phyloP scores from a whole-genome alignment of 2,888 invertebrate genomes.

The Xylota sylvarum region DNA sequence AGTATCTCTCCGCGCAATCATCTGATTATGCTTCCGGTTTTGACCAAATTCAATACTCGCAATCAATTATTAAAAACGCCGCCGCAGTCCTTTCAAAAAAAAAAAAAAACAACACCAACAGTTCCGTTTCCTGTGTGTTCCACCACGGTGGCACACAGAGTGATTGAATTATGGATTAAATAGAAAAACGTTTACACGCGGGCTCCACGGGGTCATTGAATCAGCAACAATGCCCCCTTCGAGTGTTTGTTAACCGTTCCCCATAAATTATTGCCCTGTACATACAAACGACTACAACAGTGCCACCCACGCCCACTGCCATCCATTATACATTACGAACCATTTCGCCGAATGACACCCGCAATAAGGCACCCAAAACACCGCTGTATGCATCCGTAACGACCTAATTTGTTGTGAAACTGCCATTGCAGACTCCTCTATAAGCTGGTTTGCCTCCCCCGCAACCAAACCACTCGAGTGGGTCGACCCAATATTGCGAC shows the following conservation, averaged over 20 bases:
- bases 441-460: neutral
- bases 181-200: slow-evolving; percentile 42
- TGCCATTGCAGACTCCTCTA: slow-evolving; percentile 20
- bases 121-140: slow-evolving; percentile 24
- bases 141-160: neutral
- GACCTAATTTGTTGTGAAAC: slow-evolving; percentile 63
- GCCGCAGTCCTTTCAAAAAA: neutral
- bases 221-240: slow-evolving; percentile 22
- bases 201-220: slow-evolving; percentile 61
- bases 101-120: slow-evolving; percentile 5
- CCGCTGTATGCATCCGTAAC: slow-evolving; percentile 56
- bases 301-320: slow-evolving; percentile 15
- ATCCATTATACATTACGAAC: slow-evolving; percentile 52
- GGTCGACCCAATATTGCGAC: slow-evolving; percentile 24
- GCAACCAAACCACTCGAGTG: neutral
- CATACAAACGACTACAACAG: slow-evolving; percentile 22
- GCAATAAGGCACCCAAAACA: slow-evolving; percentile 49
- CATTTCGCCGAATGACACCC: slow-evolving; percentile 50
- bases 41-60: slow-evolving; percentile 41
- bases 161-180: slow-evolving; percentile 65
- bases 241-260: slow-evolving; percentile 26
- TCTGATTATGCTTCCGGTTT: slow-evolving; percentile 49
- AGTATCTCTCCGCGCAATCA: slow-evolving; percentile 21
- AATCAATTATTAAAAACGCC: slow-evolving; percentile 57
- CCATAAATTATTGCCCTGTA: slow-evolving; percentile 54